phyloP scores from a whole-genome alignment of 1,140 invertebrate genomes.

The Papilio machaon region DNA sequence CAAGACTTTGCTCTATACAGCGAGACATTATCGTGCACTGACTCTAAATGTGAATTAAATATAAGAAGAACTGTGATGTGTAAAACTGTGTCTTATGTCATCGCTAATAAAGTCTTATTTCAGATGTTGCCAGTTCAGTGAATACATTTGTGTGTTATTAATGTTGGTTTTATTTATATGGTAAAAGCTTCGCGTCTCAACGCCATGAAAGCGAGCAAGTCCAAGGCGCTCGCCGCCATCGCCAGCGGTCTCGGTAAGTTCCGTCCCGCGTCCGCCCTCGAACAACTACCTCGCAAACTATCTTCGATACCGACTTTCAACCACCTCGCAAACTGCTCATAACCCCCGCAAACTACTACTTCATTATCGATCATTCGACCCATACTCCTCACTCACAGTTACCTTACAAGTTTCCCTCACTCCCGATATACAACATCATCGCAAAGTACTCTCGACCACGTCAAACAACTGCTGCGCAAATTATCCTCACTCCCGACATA shows the following conservation, averaged over 20 bases:
- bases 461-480: constrained; percentile 52
- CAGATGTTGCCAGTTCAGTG: constrained; percentile 72
- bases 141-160: constrained; percentile 80
- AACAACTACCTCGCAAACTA: constrained; percentile 54
- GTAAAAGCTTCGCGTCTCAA: constrained; percentile 82
- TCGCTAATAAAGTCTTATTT: constrained; percentile 79
- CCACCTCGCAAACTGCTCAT: not conserved
- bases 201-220: constrained; percentile 80
- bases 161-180: constrained; percentile 83
- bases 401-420: not conserved
- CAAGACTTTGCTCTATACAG: constrained; percentile 64
- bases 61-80: constrained; percentile 62
- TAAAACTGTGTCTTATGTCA: constrained; percentile 59
- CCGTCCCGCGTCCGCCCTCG: constrained; percentile 27
- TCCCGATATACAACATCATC: too few relatives aligned
- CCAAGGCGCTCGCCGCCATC: constrained; percentile 81
- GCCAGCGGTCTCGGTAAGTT: constrained; percentile 79
- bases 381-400: not conserved
- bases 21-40: constrained; percentile 61
- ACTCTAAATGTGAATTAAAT: constrained; percentile 56
- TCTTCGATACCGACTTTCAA: not conserved
- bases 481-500: not conserved
- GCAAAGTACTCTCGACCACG: too few relatives aligned
- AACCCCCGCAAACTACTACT: not conserved
- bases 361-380: not conserved